Evolutionary conservation across 2,113 vertebrate genomes (phyloP), one percentile per base, ranked within the genome.

Genomic region (Alectura lathami): DNA sequence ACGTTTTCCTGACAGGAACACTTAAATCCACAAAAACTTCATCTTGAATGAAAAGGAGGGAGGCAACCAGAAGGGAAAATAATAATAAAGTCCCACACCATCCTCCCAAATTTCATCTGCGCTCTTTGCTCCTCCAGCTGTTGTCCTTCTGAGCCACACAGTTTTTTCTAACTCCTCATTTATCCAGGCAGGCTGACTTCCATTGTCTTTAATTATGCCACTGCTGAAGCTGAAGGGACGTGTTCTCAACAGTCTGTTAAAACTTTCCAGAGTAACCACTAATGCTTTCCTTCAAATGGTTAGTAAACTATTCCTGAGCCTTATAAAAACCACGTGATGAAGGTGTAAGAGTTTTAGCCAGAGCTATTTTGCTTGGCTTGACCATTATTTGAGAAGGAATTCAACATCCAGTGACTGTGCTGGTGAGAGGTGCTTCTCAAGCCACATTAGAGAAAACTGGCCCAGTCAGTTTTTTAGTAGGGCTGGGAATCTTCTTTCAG

Each of bases 1-100:
- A 36, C 13, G 0, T 93, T 96, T 88, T 78, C 56, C 53, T 86
- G 77, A 93, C 77, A 93, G 86, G 88, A 95, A 60, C 47, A 42
- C 14, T 81, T 96, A 76, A 36, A 82, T 83, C 83, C 73, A 90
- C 83, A 73, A 72, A 88, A 93, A 76, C 42, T 60, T 82, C 62
- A 74, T 92, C 67, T 74, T 87, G 79, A 83, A 75, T 89, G 75
- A 67, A 74, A 89, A 42, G 13, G 36, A 79, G 63, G 32, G 60
- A 78, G 21, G 27, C 70, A 95, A 84, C 8, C 27, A 73, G 43
- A 78, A 24, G 13, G 27, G 27, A 62, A 59, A 38, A 34, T 50
- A n/a, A 57, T 18, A 27, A 34, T 30, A 48, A 16, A 13, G 60
- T 40, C 11, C 22, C 15, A 32, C 48, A 20, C 16, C 34, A 86